Percentiles rank a stretch among this genome's conserved stretches.
phyloP scores from a whole-genome alignment of 2,888 invertebrate species.

The Napeogenes inachia region DNA sequence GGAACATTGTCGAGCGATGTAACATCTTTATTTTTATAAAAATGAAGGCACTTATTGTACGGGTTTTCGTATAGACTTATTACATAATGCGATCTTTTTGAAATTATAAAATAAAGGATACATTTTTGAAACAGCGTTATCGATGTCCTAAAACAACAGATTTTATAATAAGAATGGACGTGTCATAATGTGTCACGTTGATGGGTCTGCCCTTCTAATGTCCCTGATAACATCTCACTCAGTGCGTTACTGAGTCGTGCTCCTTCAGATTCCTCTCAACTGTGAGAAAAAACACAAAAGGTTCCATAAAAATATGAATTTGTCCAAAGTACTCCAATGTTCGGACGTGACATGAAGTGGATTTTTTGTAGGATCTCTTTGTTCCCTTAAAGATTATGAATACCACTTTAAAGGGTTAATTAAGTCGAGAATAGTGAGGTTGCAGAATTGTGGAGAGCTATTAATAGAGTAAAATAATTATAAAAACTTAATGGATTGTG shows the following conservation, averaged over 20 bases:
- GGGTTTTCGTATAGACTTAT: conserved; percentile 15
- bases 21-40: conserved; percentile 45
- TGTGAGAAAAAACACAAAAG: conserved; percentile 76
- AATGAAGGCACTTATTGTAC: conserved; percentile 1
- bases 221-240: conserved; percentile 67
- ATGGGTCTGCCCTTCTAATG: conserved; percentile 66
- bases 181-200: conserved; percentile 68
- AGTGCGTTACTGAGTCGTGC: conserved; percentile 73
- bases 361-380: conserved; percentile 62
- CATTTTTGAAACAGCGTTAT: conserved; percentile 15
- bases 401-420: conserved; percentile 67
- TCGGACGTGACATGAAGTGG: conserved; percentile 70
- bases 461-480: conserved; percentile 10
- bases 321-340: conserved; percentile 49
- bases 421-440: conserved; percentile 65
- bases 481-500: conserved; percentile 10
- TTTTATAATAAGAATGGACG: conserved; percentile 58
- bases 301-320: conserved; percentile 67
- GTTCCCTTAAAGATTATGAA: conserved; percentile 61
- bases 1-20: conserved; percentile 47
- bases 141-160: conserved; percentile 60
- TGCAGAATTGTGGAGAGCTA: conserved; percentile 50
- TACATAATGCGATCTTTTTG: background rate
- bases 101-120: conserved; percentile 10
- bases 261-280: conserved; percentile 67